Evolutionary conservation across 2,113 vertebrate genomes (phyloP).

Genomic region (Bubalus kerabau): DNA sequence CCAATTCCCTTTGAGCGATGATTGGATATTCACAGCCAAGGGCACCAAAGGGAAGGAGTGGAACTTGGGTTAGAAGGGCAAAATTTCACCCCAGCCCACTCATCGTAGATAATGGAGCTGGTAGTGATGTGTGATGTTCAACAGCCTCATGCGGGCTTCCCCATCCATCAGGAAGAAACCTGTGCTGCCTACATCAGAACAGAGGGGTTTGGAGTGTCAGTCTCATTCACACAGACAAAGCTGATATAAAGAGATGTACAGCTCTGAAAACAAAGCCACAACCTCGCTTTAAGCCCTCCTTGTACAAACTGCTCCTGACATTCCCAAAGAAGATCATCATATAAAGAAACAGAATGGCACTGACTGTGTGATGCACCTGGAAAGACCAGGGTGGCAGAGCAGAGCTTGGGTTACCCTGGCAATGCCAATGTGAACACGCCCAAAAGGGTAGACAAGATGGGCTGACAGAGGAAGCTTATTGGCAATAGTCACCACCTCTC

Average conservation of each 20-base stretch:
- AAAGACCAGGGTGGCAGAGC: not conserved
- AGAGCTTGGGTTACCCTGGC: not conserved
- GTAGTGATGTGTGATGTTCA: not conserved
- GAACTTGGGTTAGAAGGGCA: not conserved
- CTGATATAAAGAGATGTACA: not conserved
- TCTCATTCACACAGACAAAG: not conserved
- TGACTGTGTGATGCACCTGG: not conserved
- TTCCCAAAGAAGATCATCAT: not conserved
- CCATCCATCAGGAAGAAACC: not conserved
- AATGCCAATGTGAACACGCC: fast-evolving
- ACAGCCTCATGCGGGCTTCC: not conserved
- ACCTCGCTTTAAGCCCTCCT: not conserved
- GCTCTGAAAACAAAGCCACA: not conserved
- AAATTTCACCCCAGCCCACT: not conserved
- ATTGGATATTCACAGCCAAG: not conserved
- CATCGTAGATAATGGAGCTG: not conserved
- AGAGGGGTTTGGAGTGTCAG: not conserved
- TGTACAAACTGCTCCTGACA: not conserved
- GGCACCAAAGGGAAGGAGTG: not conserved
- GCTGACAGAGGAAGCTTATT: not conserved
- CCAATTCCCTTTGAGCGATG: not conserved
- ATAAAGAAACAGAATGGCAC: not conserved
- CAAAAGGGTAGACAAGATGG: not conserved
- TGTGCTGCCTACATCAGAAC: not conserved
- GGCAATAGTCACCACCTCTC: not conserved